phyloP scores from a whole-genome alignment of 2,888 invertebrate species.

The Schizotus pectinicornis region DNA sequence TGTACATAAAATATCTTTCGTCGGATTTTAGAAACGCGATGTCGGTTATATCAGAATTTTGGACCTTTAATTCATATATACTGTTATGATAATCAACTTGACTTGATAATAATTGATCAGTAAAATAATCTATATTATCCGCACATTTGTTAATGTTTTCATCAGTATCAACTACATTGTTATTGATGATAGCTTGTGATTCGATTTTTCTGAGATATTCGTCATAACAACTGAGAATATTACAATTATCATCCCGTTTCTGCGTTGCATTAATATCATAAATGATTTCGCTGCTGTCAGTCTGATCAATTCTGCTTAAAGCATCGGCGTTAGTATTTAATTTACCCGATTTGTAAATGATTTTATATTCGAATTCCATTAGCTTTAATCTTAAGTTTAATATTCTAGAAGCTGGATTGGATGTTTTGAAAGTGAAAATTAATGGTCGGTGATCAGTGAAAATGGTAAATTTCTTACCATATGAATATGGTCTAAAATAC shows the following conservation, averaged over 20 bases:
- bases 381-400: slow-evolving; percentile 42
- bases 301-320: no score
- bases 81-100: slow-evolving; percentile 1
- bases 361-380: slow-evolving; percentile 43
- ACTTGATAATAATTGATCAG: background rate
- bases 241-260: background rate
- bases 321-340: slow-evolving; percentile 38
- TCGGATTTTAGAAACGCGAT: background rate
- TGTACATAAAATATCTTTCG: background rate
- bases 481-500: slow-evolving; percentile 5
- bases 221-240: background rate
- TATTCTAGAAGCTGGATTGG: slow-evolving; percentile 41
- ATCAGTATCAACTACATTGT: background rate
- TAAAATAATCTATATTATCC: slow-evolving; percentile 1
- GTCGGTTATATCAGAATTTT: background rate
- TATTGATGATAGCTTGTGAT: background rate
- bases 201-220: background rate
- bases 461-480: slow-evolving; percentile 1
- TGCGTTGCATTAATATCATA: background rate
- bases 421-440: slow-evolving; percentile 37
- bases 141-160: background rate
- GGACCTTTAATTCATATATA: background rate
- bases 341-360: slow-evolving; percentile 39
- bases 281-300: slow-evolving; percentile 18
- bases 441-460: slow-evolving; percentile 43